phyloP scores from a whole-genome alignment of 2,888 invertebrate genomes.

The Euspilapteryx auroguttella region DNA sequence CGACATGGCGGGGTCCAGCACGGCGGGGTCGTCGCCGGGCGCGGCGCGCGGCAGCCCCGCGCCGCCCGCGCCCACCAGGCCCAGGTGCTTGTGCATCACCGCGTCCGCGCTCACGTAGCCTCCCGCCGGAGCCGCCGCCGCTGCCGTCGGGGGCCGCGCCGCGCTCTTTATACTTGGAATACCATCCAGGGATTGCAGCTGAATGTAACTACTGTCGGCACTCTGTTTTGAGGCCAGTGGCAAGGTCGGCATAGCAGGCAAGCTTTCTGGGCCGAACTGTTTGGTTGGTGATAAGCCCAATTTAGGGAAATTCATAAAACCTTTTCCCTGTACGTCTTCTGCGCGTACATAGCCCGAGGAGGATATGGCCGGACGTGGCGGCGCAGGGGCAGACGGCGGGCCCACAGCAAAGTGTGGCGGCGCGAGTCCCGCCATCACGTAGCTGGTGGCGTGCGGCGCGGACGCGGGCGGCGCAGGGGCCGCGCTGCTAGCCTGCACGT shows the following conservation, averaged over 20 bases:
- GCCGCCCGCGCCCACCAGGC: no score
- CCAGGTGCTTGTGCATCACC: slow-evolving; percentile 46
- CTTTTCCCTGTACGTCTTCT: slow-evolving; percentile 31
- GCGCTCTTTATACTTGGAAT: slow-evolving; percentile 41
- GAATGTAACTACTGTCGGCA: slow-evolving; percentile 37
- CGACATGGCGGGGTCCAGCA: slow-evolving; percentile 40
- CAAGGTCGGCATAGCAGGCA: slow-evolving; percentile 47
- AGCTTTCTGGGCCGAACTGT: slow-evolving; percentile 38
- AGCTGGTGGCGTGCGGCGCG: slow-evolving; percentile 32
- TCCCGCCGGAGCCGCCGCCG: slow-evolving; percentile 27
- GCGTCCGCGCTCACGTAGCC: slow-evolving; percentile 46
- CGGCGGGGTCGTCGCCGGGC: slow-evolving; percentile 38
- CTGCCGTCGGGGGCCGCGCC: slow-evolving; percentile 21
- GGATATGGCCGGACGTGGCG: slow-evolving; percentile 17
- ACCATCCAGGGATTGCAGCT: slow-evolving; percentile 40
- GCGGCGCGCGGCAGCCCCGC: no score
- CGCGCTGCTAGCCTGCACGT: slow-evolving; percentile 13
- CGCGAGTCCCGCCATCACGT: slow-evolving; percentile 2
- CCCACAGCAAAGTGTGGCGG: slow-evolving; percentile 3
- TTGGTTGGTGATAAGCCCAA: slow-evolving; percentile 30
- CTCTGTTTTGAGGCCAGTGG: slow-evolving; percentile 23
- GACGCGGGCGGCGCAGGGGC: slow-evolving; percentile 16
- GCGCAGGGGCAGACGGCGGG: slow-evolving; percentile 9
- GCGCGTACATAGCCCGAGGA: slow-evolving; percentile 41
- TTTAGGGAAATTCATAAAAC: slow-evolving; percentile 27